A percentile compares a stretch with the other conserved stretches of the same genome.
phyloP scores from a whole-genome alignment of 64 coral and sea anemone species.

The Montipora sp. region DNA sequence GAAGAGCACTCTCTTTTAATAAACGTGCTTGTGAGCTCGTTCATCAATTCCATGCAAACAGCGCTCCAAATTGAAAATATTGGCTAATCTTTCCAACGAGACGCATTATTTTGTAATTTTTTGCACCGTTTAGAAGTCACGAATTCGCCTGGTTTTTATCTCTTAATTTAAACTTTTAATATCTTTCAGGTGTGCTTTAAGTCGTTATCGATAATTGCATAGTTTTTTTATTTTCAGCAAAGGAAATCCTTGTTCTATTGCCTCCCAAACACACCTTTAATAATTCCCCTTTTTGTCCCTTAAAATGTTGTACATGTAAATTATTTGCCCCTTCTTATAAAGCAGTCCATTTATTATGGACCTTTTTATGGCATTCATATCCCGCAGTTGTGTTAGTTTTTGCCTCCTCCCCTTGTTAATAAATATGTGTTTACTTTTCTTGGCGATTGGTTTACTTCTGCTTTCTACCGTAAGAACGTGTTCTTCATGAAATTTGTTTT shows the following conservation, averaged over 20 bases:
- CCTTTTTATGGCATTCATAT: background rate
- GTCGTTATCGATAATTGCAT: no score
- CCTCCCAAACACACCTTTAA: no score
- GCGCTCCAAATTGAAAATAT: constrained; percentile 25
- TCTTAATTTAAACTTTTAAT: background rate
- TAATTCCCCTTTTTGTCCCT: no score
- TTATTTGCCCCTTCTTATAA: background rate
- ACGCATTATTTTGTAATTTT: constrained; percentile 1
- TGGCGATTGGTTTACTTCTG: background rate
- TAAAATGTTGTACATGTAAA: no score
- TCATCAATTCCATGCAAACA: constrained; percentile 44
- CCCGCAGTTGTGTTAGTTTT: background rate
- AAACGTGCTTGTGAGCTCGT: background rate
- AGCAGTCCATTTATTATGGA: background rate
- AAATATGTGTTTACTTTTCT: constrained; percentile 74
- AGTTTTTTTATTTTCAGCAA: no score
- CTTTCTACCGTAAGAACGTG: constrained; percentile 11
- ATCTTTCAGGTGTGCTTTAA: no score
- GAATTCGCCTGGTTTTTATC: background rate
- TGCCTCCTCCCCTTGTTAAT: constrained; percentile 37
- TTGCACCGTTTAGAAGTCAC: no score
- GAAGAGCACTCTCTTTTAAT: background rate
- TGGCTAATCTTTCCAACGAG: background rate
- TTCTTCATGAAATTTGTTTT: background rate
- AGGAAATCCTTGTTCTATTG: no score